phyloP scores from a whole-genome alignment of 2,113 vertebrate species.

The Todiramphus saurophagus region DNA sequence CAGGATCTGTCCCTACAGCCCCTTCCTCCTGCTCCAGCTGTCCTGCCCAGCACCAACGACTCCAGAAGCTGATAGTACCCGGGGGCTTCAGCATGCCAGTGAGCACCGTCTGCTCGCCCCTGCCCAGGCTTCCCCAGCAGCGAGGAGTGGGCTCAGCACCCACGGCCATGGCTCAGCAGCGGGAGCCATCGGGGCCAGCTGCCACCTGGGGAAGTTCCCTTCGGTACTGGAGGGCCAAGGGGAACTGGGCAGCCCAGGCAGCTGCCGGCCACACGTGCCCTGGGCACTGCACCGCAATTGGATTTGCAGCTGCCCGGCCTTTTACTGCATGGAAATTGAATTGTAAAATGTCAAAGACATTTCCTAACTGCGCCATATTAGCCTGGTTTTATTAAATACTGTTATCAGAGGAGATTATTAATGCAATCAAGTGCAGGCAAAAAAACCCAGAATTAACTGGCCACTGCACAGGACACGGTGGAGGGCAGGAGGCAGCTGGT shows the following conservation, averaged over 20 bases:
- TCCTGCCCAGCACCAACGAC: fast-evolving
- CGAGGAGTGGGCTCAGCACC: neutral
- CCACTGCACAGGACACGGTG: fast-evolving
- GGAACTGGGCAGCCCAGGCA: neutral
- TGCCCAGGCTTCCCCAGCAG: neutral
- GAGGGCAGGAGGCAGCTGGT: neutral
- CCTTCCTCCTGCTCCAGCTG: fast-evolving
- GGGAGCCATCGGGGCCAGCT: fast-evolving
- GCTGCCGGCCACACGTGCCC: neutral
- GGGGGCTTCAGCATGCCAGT: fast-evolving
- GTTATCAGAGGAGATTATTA: conserved; percentile 67
- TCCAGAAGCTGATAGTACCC: neutral
- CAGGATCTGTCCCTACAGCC: fast-evolving
- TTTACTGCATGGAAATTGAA: conserved; percentile 62
- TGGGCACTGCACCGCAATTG: conserved; percentile 49
- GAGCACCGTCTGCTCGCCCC: neutral
- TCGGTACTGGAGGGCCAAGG: fast-evolving
- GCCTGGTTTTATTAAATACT: conserved; percentile 61
- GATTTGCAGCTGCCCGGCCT: conserved; percentile 60
- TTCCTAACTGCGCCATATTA: conserved; percentile 55
- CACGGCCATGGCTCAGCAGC: fast-evolving
- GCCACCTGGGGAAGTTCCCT: neutral
- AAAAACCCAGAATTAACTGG: conserved; percentile 32
- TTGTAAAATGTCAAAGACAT: conserved; percentile 56
- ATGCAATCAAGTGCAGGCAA: conserved; percentile 45